Evolutionary conservation across 64 coral and sea anemone genomes (phyloP), one percentile per base, ranked within the genome.

Genomic region (Stichodactyla helianthus): DNA sequence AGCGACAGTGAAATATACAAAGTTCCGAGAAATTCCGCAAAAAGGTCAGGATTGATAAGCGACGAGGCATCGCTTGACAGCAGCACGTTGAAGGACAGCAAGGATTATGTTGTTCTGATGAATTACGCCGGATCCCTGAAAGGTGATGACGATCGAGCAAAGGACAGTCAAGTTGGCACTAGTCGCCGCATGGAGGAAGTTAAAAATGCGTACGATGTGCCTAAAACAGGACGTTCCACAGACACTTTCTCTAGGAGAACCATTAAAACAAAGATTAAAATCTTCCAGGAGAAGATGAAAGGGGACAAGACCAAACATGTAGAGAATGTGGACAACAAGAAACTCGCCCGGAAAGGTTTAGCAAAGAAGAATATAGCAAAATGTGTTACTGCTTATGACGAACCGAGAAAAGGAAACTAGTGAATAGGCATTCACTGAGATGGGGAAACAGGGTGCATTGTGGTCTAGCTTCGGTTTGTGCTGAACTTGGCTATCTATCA

Each of bases 241-340:
- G 20, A 81, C 14, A 81, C 68, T 10, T 20, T 81, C 50, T 54
- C 78, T 5, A 13, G 52, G 14, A 81, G 15, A 1, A 81, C 52
- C 31, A 54, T 28, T 6, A 81, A 81, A 81, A 28, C 78, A 54
- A 81, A 81, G 4, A 81, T 81, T 53, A 81, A 81, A 54, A 7
- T 81, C 26, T 81, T 81, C 78, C 78, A 81, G 50, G 78, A 81
- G 78, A 51, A 81, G 52, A 44, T 81, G 35, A 81, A 51, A 54
- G 53, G 78, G 4, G 78, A 74, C 68, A 74, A 74, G 68, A 26
- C 68, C 0, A 74, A 74, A 31, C 68, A 31, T 4, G 8, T 31
- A 5, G 68, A 6, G 7, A n/a, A 8, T 10, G 68, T 8, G 4
- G 68, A 26, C 7, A 74, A 74, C 12, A 23, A 10, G 10, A 74